Evolutionary conservation across 1,140 invertebrate species (phyloP), one percentile per base, ranked within the genome.

Genomic region (Drosophila melanica): DNA sequence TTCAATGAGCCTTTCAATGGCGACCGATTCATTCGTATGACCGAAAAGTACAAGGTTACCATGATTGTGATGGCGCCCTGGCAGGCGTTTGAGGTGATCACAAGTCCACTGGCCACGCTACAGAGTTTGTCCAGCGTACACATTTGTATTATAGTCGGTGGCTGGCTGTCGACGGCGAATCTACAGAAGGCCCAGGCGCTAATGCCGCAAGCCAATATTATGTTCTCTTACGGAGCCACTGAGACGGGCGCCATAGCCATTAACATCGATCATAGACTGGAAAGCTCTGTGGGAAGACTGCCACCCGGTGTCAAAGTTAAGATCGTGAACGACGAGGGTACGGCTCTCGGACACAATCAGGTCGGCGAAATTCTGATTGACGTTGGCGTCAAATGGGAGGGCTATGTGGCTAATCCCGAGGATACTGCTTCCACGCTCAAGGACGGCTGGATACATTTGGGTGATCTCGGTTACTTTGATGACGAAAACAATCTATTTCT

Each of bases 391-490:
- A 66, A 67, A 33, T 91, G 89, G 84, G 27, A 65, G 23, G 90
- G 90, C 11, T 91, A 91, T 12, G 48, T 81, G 23, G 59, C 51
- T 0, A 90, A 90, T 54, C 67, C 74, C 0, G 66, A 50, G 33
- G 81, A 79, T 11, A 91, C 90, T 3, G 73, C 60, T 0, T 7
- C 74, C 18, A 79, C 79, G 1, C 30, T 81, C 0, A 76, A 84
- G 39, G 54, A 72, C 1, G 89, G 92, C 5, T 96, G 95, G 95
- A 89, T 95, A 2, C 92, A 93, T 54, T 94, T 95, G 4, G 95
- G 95, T 14, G 95, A 96, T 87, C 85, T 95, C 41, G 95, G 94
- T 12, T 93, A 93, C 57, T 92, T 93, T 39, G 93, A 95, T 66
- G 82, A 93, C 12, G 85, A 94, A 30, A 93, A 93, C n/a, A 79